These are phyloP conservation scores for Lithophane leautieri DNA, from an alignment of 2,888 invertebrate genomes.

Conservation along the genomic window DNA sequence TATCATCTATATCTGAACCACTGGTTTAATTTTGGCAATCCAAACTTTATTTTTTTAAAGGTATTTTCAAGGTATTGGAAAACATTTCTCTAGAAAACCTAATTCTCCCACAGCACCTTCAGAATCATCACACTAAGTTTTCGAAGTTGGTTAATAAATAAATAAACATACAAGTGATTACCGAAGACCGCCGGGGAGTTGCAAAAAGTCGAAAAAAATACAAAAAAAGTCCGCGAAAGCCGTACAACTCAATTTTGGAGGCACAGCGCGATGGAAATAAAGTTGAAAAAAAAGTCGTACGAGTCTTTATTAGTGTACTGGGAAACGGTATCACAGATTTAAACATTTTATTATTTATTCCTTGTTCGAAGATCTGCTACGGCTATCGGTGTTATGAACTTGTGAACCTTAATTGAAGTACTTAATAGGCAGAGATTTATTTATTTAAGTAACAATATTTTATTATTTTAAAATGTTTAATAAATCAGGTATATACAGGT, in stretches of 20 bases:
- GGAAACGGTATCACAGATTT: constrained; percentile 51
- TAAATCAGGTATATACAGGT: neutral
- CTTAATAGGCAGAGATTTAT: neutral
- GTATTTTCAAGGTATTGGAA: neutral
- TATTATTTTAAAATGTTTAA: neutral
- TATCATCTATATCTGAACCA: no score
- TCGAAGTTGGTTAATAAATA: constrained; percentile 81
- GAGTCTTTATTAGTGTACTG: constrained; percentile 79
- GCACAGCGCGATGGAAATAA: constrained; percentile 85
- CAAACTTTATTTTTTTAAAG: neutral
- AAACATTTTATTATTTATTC: neutral
- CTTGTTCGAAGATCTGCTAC: neutral
- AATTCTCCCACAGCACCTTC: constrained; percentile 10
- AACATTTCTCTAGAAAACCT: neutral
- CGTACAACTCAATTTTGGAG: constrained; percentile 90
- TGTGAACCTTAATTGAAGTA: neutral
- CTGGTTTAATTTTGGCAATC: no score
- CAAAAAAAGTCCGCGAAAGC: constrained; percentile 79
- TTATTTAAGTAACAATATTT: neutral
- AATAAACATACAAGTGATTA: constrained; percentile 87
- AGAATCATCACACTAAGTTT: constrained; percentile 50
- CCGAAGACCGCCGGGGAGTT: constrained; percentile 85
- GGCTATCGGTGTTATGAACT: neutral
- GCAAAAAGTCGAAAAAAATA: constrained; percentile 78
- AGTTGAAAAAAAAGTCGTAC: constrained; percentile 79